Conservation (phyloP, 2,888 invertebrate species). For the Itoplectis maculator region DNA sequence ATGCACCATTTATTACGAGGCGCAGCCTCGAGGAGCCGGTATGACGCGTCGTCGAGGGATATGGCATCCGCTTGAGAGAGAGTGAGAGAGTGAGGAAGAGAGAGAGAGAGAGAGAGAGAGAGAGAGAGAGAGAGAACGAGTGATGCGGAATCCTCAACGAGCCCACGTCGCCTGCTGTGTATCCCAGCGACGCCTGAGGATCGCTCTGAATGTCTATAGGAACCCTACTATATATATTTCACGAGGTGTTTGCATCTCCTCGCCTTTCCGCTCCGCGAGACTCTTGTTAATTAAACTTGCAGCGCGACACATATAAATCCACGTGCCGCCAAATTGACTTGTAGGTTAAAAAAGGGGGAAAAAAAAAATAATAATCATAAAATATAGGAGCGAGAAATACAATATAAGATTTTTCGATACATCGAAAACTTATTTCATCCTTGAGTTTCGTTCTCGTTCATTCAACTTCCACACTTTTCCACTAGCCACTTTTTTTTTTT, state of each 20-base stretch:
- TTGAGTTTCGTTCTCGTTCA: slow-evolving; percentile 54
- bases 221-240: slow-evolving; percentile 7
- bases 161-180: slow-evolving; percentile 25
- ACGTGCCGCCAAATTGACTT: background rate
- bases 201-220: slow-evolving; percentile 32
- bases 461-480: slow-evolving; percentile 54
- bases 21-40: slow-evolving; percentile 27
- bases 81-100: no score
- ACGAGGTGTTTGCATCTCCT: slow-evolving; percentile 17
- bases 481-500: slow-evolving; percentile 32
- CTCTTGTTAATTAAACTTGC: slow-evolving; percentile 33
- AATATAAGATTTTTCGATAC: slow-evolving; percentile 46
- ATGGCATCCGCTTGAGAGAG: slow-evolving; percentile 15
- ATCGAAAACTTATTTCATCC: slow-evolving; percentile 60
- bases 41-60: slow-evolving; percentile 24
- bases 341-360: background rate
- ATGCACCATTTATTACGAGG: slow-evolving; percentile 40
- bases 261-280: background rate
- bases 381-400: background rate
- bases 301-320: background rate
- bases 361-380: slow-evolving; percentile 31
- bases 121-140: no score
- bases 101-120: no score
- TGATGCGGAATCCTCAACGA: slow-evolving; percentile 48
- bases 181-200: slow-evolving; percentile 16